Base-by-base conservation (phyloP, 2,888 invertebrate species). In the Leptura quadrifasciata region DNA sequence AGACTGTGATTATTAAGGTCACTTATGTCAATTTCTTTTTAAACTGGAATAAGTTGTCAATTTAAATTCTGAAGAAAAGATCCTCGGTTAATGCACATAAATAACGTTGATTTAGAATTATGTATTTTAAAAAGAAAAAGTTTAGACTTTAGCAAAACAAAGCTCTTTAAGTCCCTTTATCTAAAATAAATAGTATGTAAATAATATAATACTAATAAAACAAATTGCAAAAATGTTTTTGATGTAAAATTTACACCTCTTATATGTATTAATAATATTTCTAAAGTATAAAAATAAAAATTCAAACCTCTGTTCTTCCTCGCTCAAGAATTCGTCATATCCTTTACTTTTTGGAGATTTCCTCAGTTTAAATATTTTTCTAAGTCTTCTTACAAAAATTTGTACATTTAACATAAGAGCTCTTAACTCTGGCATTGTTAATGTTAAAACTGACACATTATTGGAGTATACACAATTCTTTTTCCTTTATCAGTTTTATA, bases 241-340 rank as follows among this genome's bases (percentile, higher is more conserved):
- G 39, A 15, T 39, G 12, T 35, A 35, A 21, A 20, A 24, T 58
- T 21, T 20, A 58, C 12, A 24, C 21, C 24, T 24, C 24, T 9
- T 58, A 58, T 21, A 58, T 58, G 58, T 60, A 60, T 60, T 1
- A 17, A 1, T 6, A 17, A 15, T 31, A n/a, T n/a, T 10, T 1
- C 31, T n/a, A 31, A 0, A 31, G 17, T 27, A 18, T 12, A 63
- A 39, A 10, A 63, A 35, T 39, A 39, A 20, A 63, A 70, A 76
- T 61, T 31, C 79, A 78, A 80, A 94, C 93, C 94, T 94, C 89
- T 92, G 92, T 85, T 95, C 94, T 84, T 95, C 94, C 31, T 94
- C 94, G 2, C 93, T 91, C 57, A 93, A 88, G 87, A 94, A 92
- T 83, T 91, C 90, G 80, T 91, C 90, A 86, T 94, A 95, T 52